Percentiles rank a stretch among this genome's conserved stretches.
Conservation (phyloP, 2,113 vertebrate genomes). For the Leucopsar rothschildi region DNA sequence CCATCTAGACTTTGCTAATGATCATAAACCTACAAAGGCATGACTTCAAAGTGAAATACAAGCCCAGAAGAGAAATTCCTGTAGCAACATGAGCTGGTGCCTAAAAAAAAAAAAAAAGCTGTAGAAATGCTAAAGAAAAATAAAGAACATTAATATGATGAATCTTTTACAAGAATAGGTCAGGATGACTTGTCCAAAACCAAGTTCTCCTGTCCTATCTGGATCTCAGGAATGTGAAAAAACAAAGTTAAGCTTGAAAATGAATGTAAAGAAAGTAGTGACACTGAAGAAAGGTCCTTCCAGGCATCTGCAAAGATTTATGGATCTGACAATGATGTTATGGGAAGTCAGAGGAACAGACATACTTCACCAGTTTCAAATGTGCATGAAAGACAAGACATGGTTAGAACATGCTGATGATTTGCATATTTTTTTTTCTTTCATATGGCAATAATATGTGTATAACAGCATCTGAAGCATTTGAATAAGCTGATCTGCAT, state of each 20-base stretch:
- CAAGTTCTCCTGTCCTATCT: neutral
- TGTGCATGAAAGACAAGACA: neutral
- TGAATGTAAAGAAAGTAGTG: neutral
- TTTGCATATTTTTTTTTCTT: neutral
- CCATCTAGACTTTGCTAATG: neutral
- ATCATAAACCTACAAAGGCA: constrained; percentile 39
- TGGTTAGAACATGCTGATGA: neutral
- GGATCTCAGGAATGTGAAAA: neutral
- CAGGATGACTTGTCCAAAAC: neutral
- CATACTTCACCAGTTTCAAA: neutral
- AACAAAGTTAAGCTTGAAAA: neutral
- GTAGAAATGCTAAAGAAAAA: neutral
- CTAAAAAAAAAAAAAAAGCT: neutral
- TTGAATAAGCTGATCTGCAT: neutral
- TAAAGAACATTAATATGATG: neutral
- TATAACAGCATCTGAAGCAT: neutral
- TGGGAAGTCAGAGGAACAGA: neutral
- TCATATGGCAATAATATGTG: neutral
- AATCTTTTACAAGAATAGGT: neutral
- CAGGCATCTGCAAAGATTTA: neutral
- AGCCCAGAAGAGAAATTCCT: constrained; percentile 32
- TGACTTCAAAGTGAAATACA: constrained; percentile 45
- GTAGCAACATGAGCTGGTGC: neutral
- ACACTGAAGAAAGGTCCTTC: neutral
- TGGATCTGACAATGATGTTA: neutral